Evolutionary conservation across 2,113 vertebrate genomes (phyloP).

Genomic region (Trematocara zebra): DNA sequence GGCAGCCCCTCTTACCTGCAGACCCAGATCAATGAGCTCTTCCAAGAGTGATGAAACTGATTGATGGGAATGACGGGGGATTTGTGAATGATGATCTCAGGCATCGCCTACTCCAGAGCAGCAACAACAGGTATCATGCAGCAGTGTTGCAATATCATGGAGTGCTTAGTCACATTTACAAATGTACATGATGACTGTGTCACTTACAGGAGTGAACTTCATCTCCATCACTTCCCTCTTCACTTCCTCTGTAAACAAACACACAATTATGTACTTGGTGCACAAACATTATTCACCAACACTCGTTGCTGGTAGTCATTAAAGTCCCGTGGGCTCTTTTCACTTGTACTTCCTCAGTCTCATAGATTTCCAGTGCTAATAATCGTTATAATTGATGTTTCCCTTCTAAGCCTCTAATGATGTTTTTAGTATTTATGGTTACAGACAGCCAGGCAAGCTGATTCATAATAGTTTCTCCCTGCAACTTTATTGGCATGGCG

Average conservation of each 20-base stretch:
- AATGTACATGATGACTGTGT: not conserved
- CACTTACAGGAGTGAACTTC: not conserved
- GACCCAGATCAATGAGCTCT: not conserved
- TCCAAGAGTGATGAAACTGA: not conserved
- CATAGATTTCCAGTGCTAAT: constrained; percentile 41
- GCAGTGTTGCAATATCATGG: not conserved
- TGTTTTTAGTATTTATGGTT: constrained; percentile 65
- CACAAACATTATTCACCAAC: constrained; percentile 17
- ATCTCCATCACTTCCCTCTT: not conserved
- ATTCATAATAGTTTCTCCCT: constrained; percentile 54
- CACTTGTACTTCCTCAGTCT: constrained; percentile 17
- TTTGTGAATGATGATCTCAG: not conserved
- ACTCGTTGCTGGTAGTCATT: constrained; percentile 24
- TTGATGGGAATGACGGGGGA: not conserved
- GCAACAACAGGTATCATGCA: not conserved
- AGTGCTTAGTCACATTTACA: not conserved
- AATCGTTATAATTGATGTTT: constrained; percentile 62
- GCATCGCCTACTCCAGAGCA: not conserved
- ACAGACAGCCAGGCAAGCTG: constrained; percentile 37
- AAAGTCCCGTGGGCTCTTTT: constrained; percentile 31
- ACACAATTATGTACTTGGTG: constrained; percentile 4
- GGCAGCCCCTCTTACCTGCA: not conserved
- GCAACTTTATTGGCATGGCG: constrained; percentile 52
- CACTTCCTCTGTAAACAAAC: not conserved
- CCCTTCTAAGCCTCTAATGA: constrained; percentile 47